Evolutionary conservation across 92 coral and sea anemone genomes (phyloP).

Genomic region (Siderastrea radians): DNA sequence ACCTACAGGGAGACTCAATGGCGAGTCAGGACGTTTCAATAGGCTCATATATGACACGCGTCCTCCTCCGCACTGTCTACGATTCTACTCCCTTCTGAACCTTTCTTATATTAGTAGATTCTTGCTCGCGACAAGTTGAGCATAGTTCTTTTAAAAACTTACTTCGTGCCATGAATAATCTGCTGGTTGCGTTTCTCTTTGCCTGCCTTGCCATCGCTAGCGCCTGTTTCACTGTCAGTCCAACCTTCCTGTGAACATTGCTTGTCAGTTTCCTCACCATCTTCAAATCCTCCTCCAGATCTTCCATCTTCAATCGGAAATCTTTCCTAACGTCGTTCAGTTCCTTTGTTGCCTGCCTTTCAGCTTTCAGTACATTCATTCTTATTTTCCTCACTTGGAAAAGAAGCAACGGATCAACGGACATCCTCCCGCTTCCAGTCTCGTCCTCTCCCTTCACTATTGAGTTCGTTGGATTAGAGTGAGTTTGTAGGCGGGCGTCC

Average conservation of each 20-base stretch:
- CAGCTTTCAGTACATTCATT: constrained; percentile 63
- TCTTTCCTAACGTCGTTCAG: constrained; percentile 62
- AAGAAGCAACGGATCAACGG: constrained; percentile 41
- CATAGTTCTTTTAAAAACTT: constrained; percentile 15
- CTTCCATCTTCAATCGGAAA: constrained; percentile 55
- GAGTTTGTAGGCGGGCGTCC: no score
- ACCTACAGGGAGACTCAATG: no score
- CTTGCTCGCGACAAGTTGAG: no score
- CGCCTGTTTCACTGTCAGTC: constrained; percentile 61
- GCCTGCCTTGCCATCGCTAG: constrained; percentile 64
- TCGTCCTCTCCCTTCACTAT: not conserved
- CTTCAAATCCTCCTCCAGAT: constrained; percentile 47
- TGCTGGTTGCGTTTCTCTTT: constrained; percentile 69
- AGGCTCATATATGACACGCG: not conserved
- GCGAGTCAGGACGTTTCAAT: not conserved
- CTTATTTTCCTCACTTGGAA: constrained; percentile 54
- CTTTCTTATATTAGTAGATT: no score
- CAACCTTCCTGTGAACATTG: constrained; percentile 70
- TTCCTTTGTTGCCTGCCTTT: constrained; percentile 63
- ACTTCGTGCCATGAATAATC: constrained; percentile 70
- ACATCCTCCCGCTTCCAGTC: not conserved
- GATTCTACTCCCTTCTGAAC: no score
- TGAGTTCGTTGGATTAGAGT: not conserved
- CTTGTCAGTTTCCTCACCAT: constrained; percentile 61
- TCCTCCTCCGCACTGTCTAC: not conserved